These are phyloP conservation scores for Cataglyphis altisquamis DNA, from an alignment of 2,888 invertebrate species.

Conservation along the genomic window DNA sequence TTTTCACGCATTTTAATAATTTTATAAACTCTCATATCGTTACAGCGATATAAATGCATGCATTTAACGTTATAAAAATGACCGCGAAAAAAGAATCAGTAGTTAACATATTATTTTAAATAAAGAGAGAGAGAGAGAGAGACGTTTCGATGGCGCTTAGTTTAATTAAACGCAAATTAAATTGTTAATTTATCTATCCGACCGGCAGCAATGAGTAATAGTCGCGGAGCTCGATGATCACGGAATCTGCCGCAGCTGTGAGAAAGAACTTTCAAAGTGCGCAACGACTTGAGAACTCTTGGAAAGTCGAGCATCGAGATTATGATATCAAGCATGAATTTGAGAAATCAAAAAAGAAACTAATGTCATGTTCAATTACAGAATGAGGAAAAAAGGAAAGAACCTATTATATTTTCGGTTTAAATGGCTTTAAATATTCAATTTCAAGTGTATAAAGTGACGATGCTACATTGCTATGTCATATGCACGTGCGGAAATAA, in stretches of 20 bases:
- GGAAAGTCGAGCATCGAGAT: constrained; percentile 60
- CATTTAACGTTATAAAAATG: constrained; percentile 13
- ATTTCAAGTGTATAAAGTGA: background rate
- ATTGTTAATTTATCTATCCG: constrained; percentile 73
- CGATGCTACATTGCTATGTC: background rate
- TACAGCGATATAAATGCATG: background rate
- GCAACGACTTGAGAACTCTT: constrained; percentile 58
- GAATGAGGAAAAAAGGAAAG: background rate
- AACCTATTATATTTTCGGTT: background rate
- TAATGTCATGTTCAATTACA: constrained; percentile 11
- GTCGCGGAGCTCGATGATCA: constrained; percentile 58
- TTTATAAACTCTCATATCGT: background rate
- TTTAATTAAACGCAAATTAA: constrained; percentile 77
- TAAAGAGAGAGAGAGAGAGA: background rate
- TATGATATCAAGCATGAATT: constrained; percentile 37
- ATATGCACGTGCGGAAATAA: constrained; percentile 2
- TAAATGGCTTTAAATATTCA: background rate
- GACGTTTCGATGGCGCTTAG: constrained; percentile 22
- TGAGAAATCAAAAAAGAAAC: constrained; percentile 42
- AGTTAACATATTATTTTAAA: constrained; percentile 46
- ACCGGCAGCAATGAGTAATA: constrained; percentile 64
- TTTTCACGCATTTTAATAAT: background rate
- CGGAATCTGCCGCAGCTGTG: constrained; percentile 64
- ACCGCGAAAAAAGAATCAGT: background rate
- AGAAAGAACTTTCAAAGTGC: constrained; percentile 68